Percentiles rank a stretch among this genome's conserved stretches.
Conservation (phyloP, 2,113 vertebrate genomes). For the Platycercus adscitus region DNA sequence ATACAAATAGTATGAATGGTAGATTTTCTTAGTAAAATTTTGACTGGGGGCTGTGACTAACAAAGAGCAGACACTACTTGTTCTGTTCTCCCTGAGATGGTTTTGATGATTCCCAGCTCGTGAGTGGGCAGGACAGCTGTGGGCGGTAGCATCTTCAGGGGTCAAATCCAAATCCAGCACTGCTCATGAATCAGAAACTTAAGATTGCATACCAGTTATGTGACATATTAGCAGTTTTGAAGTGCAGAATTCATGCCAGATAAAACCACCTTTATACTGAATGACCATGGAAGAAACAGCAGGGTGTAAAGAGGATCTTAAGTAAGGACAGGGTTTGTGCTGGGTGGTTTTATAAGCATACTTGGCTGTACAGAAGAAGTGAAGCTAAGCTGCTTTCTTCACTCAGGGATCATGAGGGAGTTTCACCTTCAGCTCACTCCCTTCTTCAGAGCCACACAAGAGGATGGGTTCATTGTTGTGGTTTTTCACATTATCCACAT, state of each 20-base stretch:
- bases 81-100: not conserved
- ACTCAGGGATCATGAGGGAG: not conserved
- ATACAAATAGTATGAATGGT: not conserved
- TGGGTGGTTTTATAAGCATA: not conserved
- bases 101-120: not conserved
- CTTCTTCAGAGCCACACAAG: not conserved
- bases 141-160: not conserved
- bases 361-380: not conserved
- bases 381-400: not conserved
- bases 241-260: not conserved
- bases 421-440: not conserved
- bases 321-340: not conserved
- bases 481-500: constrained; percentile 2
- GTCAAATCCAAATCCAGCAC: not conserved
- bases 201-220: not conserved
- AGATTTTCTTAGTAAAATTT: not conserved
- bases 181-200: not conserved
- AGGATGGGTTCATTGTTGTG: not conserved
- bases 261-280: not conserved
- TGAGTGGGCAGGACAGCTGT: not conserved
- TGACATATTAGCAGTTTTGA: not conserved
- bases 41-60: not conserved
- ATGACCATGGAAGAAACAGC: not conserved
- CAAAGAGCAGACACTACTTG: not conserved
- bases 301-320: not conserved